Base-by-base conservation (phyloP, 2,797 vertebrate species). In the Enteromius fasciolatus region DNA sequence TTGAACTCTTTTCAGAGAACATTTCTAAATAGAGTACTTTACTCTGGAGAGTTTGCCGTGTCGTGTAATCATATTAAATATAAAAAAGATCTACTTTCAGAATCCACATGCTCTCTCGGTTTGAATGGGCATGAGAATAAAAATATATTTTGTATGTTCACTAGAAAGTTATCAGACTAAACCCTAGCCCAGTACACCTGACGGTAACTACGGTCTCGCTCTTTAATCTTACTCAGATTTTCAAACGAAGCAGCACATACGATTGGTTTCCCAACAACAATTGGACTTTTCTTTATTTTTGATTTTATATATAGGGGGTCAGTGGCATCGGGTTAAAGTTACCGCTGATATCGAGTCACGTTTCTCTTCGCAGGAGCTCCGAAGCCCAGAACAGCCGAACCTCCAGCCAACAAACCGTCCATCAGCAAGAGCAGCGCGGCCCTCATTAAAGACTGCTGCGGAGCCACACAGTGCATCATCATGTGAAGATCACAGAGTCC, bases 381-480 rank as follows among this genome's bases (percentile, higher is more conserved):
- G 52, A 95, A 96, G 89, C 94, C 96, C 88, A 97, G 96, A 95
- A 86, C 88, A 64, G 87, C 81, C 0, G 96, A 98, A 81, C 95
- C 93, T n/a, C 98, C 97, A 44, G 93, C 95, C 66, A 96, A 94
- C 95, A 99, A 99, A 92, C 97, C 97, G 18, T 96, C 94, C 36
- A 94, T 99, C 85, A 93, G 96, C 89, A 98, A 97, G 91, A 96
- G 96, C 20, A 97, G 98, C 77, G 91, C 94, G 76, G 96, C 97
- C 61, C 94, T 99, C 85, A 97, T 99, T 81, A 99, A 97, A 90
- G 98, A 99, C 94, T 99, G 98, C 94, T 99, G 98, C 5, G 98
- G 98, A 78, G 94, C 96, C 89, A 96, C 96, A 41, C 97, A 98
- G 88, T 99, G 98, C 88, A 92, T 87, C 57, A 91, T 99, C 89